Evolutionary conservation across 2,888 invertebrate genomes (phyloP).

Genomic region (Ornithoptera priamus): DNA sequence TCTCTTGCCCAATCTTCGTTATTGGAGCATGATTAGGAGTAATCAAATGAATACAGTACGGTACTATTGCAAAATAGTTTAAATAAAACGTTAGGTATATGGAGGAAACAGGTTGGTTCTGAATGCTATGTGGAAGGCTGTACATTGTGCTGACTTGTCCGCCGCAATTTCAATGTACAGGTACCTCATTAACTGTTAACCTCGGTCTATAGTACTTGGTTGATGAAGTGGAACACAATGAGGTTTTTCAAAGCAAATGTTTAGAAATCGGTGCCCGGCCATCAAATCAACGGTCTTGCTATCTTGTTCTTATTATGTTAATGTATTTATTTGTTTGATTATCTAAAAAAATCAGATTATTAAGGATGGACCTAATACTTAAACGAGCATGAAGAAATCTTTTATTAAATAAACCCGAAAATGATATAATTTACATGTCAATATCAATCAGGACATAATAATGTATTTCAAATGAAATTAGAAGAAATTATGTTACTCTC

Average conservation of each 20-base stretch:
- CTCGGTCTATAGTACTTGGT: constrained; percentile 14
- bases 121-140: not conserved
- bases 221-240: constrained; percentile 15
- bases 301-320: not conserved
- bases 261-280: not conserved
- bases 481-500: too few relatives aligned
- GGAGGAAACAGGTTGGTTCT: not conserved
- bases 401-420: too few relatives aligned
- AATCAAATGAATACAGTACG: too few relatives aligned
- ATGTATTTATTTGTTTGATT: not conserved
- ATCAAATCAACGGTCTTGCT: not conserved
- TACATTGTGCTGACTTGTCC: not conserved
- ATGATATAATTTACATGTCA: too few relatives aligned
- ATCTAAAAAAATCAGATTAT: not conserved
- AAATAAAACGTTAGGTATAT: not conserved
- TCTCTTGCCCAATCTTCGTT: too few relatives aligned
- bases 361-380: too few relatives aligned
- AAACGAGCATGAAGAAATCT: too few relatives aligned
- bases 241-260: constrained; percentile 8
- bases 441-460: too few relatives aligned
- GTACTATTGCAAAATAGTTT: not conserved
- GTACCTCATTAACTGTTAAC: constrained; percentile 7
- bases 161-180: constrained; percentile 4
- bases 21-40: too few relatives aligned
- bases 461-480: too few relatives aligned